Conservation (phyloP, 2,888 invertebrate genomes). For the Gibbula magus region DNA sequence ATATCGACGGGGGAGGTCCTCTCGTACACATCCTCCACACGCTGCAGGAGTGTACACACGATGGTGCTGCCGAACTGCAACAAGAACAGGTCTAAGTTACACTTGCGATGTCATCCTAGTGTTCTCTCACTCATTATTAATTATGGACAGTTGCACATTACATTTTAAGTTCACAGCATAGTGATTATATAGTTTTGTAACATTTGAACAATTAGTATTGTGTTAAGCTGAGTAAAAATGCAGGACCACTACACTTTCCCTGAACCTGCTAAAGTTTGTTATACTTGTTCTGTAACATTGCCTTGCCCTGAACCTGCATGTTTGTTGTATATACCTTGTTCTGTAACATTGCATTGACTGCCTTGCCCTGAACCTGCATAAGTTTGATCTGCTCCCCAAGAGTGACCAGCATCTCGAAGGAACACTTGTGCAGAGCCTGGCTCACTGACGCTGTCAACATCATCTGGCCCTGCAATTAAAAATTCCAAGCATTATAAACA, state of each 20-base stretch:
- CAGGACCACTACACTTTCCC: too few species aligned
- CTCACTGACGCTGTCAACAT: constrained; percentile 53
- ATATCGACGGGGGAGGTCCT: constrained; percentile 65
- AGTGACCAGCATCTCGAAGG: constrained; percentile 61
- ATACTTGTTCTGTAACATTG: background rate
- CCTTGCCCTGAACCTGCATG: background rate
- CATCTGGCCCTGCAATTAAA: constrained; percentile 46
- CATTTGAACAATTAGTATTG: too few species aligned
- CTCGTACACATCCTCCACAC: constrained; percentile 60
- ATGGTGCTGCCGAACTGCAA: constrained; percentile 67
- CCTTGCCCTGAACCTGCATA: constrained; percentile 51
- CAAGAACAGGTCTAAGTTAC: background rate
- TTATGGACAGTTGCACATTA: too few species aligned
- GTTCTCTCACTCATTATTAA: too few species aligned
- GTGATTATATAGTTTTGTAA: too few species aligned
- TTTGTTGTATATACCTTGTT: constrained; percentile 54
- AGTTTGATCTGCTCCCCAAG: constrained; percentile 56
- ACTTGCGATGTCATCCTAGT: too few species aligned
- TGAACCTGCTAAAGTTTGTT: too few species aligned
- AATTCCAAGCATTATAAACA: too few species aligned
- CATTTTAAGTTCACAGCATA: too few species aligned
- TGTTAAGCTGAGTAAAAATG: too few species aligned
- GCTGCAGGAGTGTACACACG: constrained; percentile 57
- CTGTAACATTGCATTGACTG: constrained; percentile 59
- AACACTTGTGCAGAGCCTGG: constrained; percentile 56